Conservation (phyloP, 2,797 vertebrate species). For the Arnoldichthys spilopterus region DNA sequence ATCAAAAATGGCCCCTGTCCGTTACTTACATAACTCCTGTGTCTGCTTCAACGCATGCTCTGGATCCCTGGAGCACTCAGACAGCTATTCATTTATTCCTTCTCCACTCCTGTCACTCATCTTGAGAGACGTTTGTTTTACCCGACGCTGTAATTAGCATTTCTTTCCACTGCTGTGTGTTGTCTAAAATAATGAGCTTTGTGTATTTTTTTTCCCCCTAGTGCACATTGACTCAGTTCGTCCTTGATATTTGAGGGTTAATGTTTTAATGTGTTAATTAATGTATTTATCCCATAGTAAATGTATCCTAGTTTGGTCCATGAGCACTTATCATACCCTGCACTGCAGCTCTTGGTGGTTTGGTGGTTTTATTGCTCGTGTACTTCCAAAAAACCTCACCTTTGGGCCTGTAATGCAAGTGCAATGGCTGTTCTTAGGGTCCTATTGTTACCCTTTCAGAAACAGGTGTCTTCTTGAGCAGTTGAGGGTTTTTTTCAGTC, state of each 20-base stretch:
- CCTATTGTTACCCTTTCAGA: neutral
- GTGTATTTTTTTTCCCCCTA: neutral
- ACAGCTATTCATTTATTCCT: conserved; percentile 56
- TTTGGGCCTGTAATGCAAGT: neutral
- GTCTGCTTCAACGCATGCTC: conserved; percentile 40
- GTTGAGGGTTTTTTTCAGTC: neutral
- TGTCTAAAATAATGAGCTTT: conserved; percentile 30
- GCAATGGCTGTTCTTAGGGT: neutral
- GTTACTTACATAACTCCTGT: conserved; percentile 52
- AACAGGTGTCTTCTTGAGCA: neutral
- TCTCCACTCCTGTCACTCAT: conserved; percentile 56
- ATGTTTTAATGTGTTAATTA: neutral
- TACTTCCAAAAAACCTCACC: neutral
- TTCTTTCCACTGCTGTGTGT: conserved; percentile 12
- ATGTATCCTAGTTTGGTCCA: neutral
- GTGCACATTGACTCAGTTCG: neutral
- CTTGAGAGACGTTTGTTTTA: conserved; percentile 45
- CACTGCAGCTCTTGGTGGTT: neutral
- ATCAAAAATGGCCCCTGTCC: conserved; percentile 45
- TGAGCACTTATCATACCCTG: neutral
- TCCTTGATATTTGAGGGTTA: neutral
- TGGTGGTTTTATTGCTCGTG: neutral
- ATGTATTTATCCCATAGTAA: neutral
- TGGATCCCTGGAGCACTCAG: conserved; percentile 37
- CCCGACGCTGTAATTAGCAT: conserved; percentile 35